Base-by-base conservation (phyloP, 1,140 invertebrate species). In the Patella vulgata region DNA sequence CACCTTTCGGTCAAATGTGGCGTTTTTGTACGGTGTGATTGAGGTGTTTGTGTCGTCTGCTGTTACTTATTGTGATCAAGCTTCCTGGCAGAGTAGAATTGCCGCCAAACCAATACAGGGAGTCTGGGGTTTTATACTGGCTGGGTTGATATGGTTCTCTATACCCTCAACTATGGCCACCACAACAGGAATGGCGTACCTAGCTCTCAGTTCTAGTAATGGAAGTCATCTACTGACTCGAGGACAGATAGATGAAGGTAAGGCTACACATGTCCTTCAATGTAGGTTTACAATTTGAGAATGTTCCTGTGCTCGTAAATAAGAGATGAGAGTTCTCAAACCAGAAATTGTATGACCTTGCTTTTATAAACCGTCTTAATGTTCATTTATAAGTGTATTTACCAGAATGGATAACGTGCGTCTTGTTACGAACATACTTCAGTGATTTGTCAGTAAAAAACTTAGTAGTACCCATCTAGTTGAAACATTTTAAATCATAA, bases 41-140 rank as follows among this genome's bases (percentile, higher is more conserved):
- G 66, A 76, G 74, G 64, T 83, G 46, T 81, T 77, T 59, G 81
- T 73, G 68, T 82, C 75, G 66, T 84, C 75, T 50, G 81, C 66
- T 40, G 80, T 72, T 66, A 83, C 82, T 1, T 84, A 84, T 65
- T 81, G 81, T 50, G 83, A 84, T 68, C 82, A 84, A 70, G 75
- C 79, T 1, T 82, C 75, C 33, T 82, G 79, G 80, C 81, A 84
- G 59, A 78, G 71, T 33, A 55, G 74, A 12, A 77, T 81, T 19
- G 74, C 80, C 2, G 74, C 78, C 39, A 81, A 82, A 62, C 81
- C 79, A 5, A 69, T 66, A 12, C 71, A 77, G 66, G 81, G 79
- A 12, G 80, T 81, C 33, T 80, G 73, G 68, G 82, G 81, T 2
- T 84, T 82, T 50, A 73, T 84, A 17, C 62, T 81, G 27, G 81